A percentile compares a stretch with the other conserved stretches of the same genome.
phyloP scores from a whole-genome alignment of 2,888 invertebrate species.

The Rhamphomyia laevipes region DNA sequence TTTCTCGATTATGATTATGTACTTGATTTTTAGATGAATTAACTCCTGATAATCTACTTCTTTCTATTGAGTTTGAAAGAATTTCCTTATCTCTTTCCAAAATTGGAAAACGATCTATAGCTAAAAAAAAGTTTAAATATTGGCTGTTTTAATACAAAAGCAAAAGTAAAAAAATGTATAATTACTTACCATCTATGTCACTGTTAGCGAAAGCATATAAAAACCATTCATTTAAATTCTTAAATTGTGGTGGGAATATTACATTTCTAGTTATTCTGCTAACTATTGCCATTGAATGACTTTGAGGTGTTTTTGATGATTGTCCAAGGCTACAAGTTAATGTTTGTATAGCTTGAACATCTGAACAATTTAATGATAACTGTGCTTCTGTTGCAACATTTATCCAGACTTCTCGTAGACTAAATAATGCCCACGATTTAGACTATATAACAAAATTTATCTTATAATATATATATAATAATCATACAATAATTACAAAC shows the following conservation, averaged over 20 bases:
- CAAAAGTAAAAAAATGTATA: not conserved
- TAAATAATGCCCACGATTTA: slow-evolving; percentile 93
- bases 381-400: slow-evolving; percentile 90
- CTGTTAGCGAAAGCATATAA: slow-evolving; percentile 90
- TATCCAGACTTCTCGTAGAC: slow-evolving; percentile 82
- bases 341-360: slow-evolving; percentile 81
- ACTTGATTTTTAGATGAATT: slow-evolving; percentile 52
- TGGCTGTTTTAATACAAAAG: not conserved
- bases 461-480: not conserved
- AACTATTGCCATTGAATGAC: slow-evolving; percentile 88
- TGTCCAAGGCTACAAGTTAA: slow-evolving; percentile 80
- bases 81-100: slow-evolving; percentile 64
- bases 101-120: slow-evolving; percentile 82
- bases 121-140: slow-evolving; percentile 37
- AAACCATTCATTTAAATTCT: slow-evolving; percentile 92
- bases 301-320: slow-evolving; percentile 52
- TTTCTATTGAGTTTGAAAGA: slow-evolving; percentile 44
- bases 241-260: slow-evolving; percentile 91
- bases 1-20: slow-evolving; percentile 77
- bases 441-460: slow-evolving; percentile 35
- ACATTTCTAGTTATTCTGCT: slow-evolving; percentile 84
- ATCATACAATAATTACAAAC: slow-evolving; percentile 6
- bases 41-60: slow-evolving; percentile 40
- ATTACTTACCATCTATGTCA: slow-evolving; percentile 73
- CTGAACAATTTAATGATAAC: slow-evolving; percentile 59